Evolutionary conservation across 2,113 vertebrate genomes (phyloP).

Genomic region (Aythya baeri): DNA sequence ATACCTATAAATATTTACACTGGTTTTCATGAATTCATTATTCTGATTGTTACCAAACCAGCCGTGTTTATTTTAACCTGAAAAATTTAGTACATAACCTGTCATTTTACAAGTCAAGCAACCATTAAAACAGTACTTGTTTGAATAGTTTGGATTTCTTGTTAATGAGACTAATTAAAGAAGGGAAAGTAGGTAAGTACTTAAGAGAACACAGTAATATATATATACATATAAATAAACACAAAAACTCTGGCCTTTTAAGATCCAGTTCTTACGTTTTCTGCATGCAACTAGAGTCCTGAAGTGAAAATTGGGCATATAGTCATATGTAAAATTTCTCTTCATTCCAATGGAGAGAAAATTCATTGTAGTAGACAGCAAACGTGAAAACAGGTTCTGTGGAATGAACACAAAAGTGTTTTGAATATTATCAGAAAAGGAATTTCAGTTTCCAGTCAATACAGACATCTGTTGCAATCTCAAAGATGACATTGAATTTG

Average conservation of each 20-base stretch:
- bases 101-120: neutral
- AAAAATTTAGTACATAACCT: slow-evolving; percentile 32
- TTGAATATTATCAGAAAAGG: neutral
- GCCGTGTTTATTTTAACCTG: neutral
- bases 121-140: slow-evolving; percentile 13
- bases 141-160: neutral
- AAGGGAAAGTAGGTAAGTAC: neutral
- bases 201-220: neutral
- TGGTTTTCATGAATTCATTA: neutral
- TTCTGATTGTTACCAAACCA: neutral
- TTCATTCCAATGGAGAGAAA: neutral
- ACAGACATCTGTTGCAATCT: neutral
- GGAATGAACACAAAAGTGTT: neutral
- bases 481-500: neutral
- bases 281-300: neutral
- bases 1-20: slow-evolving; percentile 23
- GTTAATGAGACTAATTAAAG: neutral
- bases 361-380: neutral
- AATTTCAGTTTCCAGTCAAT: neutral
- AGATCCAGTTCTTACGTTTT: neutral
- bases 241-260: neutral
- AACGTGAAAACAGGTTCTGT: neutral
- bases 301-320: neutral
- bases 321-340: neutral
- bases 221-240: too few relatives aligned